Evolutionary conservation across 2,113 vertebrate genomes (phyloP), one percentile per base, ranked within the genome.

Genomic region (Macaca nemestrina): DNA sequence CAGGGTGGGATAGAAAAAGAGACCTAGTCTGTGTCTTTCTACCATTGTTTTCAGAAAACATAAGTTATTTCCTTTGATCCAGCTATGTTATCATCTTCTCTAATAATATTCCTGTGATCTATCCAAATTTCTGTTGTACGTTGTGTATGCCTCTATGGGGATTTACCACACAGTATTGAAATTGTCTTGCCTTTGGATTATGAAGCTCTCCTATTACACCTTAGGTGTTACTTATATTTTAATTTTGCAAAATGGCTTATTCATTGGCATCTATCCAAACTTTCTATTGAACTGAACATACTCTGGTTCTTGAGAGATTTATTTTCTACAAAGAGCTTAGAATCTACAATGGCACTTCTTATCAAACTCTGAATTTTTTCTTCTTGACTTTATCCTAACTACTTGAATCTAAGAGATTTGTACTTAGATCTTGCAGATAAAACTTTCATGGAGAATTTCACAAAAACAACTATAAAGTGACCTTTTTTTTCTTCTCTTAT

Each of bases 321-420:
- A 59, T 89, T 96, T 96, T 90, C 35, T n/a, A 70, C 9, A 86
- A 68, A 52, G 22, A 14, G 3, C 57, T 75, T 88, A 85, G 59
- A 85, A 90, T 76, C 40, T 76, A 30, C 40, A 70, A 16, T 72
- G 79, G 27, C 35, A 78, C 40, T 35, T 70, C 67, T 83, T 93
- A 57, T 52, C 67, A 93, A 86, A 88, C 93, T 96, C 59, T 72
- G 67, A 79, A 78, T 75, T 61, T 88, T 93, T 88, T 93, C 40
- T 94, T 93, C 25, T 92, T 70, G 30, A 45, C 16, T 88, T 93
- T 23, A 73, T 76, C 50, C 2, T 48, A 48, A 80, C 30, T 59
- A 67, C 59, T 84, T 82, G 72, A 93, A 91, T 52, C 70, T 68
- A 55, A 38, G 52, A 91, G 78, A 88, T 91, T 67, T 91, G 30